Conservation (phyloP, 2,797 vertebrate genomes). For the Lithobates sylvaticus region DNA sequence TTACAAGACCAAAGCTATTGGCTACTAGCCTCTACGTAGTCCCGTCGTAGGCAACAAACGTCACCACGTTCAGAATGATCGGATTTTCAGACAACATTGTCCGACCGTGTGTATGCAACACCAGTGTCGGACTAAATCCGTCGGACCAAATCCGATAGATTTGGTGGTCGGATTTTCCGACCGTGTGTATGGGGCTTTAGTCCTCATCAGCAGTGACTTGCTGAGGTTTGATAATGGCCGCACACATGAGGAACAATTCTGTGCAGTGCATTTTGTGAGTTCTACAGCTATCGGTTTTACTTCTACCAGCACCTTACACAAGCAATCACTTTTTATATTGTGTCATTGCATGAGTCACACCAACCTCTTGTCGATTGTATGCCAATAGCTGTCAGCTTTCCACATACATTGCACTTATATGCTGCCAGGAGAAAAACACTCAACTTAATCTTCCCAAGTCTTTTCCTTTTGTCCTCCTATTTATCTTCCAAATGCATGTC, state of each 20-base stretch:
- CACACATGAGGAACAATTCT: background rate
- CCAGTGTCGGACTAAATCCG: too few relatives aligned
- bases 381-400: slow-evolving; percentile 27
- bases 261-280: background rate
- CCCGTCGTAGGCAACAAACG: too few relatives aligned
- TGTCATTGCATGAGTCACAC: background rate
- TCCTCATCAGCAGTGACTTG: background rate
- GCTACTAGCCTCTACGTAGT: too few relatives aligned
- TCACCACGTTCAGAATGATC: too few relatives aligned
- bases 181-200: too few relatives aligned
- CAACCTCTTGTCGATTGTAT: slow-evolving; percentile 2
- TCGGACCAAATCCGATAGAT: too few relatives aligned
- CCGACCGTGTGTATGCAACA: too few relatives aligned
- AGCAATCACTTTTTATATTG: slow-evolving; percentile 12
- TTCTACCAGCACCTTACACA: slow-evolving; percentile 6
- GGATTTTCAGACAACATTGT: too few relatives aligned
- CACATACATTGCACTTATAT: slow-evolving; percentile 15
- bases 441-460: background rate
- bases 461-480: slow-evolving; percentile 20
- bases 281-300: slow-evolving; percentile 9
- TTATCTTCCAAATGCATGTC: slow-evolving; percentile 22
- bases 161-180: too few relatives aligned
- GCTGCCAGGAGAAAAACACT: slow-evolving; percentile 6
- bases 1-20: too few relatives aligned
- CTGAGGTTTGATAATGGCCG: background rate